These are phyloP conservation scores for Fundulus diaphanus DNA, from an alignment of 2,797 vertebrate species.

Conservation along the genomic window DNA sequence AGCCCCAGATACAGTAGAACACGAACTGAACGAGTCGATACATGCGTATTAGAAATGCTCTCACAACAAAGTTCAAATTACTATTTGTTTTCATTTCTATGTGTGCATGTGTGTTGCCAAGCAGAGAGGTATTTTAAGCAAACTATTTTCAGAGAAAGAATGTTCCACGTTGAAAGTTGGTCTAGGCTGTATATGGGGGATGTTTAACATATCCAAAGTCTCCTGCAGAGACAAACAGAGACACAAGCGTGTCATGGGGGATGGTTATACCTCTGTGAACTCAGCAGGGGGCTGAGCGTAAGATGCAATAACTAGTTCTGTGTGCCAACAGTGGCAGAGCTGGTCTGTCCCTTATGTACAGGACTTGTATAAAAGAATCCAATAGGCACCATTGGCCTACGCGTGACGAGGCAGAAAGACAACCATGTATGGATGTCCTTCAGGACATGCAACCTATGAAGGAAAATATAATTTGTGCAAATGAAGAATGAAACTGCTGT, in stretches of 20 bases:
- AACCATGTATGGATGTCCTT: constrained; percentile 42
- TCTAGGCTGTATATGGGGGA: constrained; percentile 43
- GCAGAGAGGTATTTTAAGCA: constrained; percentile 15
- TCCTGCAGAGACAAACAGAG: constrained; percentile 79
- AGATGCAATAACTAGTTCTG: constrained; percentile 83
- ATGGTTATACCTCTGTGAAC: constrained; percentile 79
- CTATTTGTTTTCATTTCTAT: constrained; percentile 32
- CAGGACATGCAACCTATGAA: constrained; percentile 58
- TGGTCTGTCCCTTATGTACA: constrained; percentile 69
- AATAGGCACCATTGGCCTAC: constrained; percentile 71
- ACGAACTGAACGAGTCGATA: constrained; percentile 41
- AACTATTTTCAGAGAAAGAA: constrained; percentile 59
- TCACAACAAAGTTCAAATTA: constrained; percentile 29
- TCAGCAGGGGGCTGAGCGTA: constrained; percentile 79
- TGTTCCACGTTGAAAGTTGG: constrained; percentile 45
- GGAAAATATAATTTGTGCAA: constrained; percentile 11
- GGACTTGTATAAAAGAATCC: constrained; percentile 75
- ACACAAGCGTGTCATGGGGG: constrained; percentile 73
- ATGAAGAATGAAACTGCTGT: too few relatives aligned
- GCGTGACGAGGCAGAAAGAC: constrained; percentile 56
- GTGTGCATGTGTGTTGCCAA: neutral
- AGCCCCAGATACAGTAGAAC: constrained; percentile 53
- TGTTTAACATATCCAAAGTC: constrained; percentile 83
- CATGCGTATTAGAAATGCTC: constrained; percentile 19
- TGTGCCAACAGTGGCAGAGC: constrained; percentile 74